Evolutionary conservation across 2,888 invertebrate species (phyloP).

Genomic region (Drosophila imparisetae): DNA sequence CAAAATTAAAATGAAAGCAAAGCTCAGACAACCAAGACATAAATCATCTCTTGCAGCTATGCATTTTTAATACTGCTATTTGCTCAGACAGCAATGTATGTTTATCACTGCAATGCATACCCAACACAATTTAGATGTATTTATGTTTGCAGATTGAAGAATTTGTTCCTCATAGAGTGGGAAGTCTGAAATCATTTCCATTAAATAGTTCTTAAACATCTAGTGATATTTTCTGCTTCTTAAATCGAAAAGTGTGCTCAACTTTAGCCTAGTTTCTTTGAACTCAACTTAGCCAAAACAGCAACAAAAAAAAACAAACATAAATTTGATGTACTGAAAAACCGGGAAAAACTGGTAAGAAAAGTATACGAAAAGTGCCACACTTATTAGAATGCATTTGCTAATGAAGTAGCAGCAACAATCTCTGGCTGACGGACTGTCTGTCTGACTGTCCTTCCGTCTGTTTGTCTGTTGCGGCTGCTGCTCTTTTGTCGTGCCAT

Average conservation of each 20-base stretch:
- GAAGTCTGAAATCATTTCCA: background rate
- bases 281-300: constrained; percentile 2
- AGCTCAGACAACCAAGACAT: background rate
- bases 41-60: background rate
- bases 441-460: constrained; percentile 2
- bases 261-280: constrained; percentile 26
- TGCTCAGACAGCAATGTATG: background rate
- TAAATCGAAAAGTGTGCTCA: background rate
- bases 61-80: background rate
- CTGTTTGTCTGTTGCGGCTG: constrained; percentile 45
- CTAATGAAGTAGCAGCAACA: constrained; percentile 53
- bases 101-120: too few species aligned
- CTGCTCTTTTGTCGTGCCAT: constrained; percentile 63
- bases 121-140: background rate
- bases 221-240: background rate
- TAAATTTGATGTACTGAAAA: constrained; percentile 5
- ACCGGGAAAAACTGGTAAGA: constrained; percentile 1
- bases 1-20: background rate
- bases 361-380: constrained; percentile 23
- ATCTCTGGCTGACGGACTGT: constrained; percentile 7
- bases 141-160: background rate
- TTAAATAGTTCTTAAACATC: background rate
- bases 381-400: constrained; percentile 66
- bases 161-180: background rate
- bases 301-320: background rate